Conservation (phyloP, 1,140 invertebrate species). For the Drosophila melanogaster region Release_6_plus_ISO1_MT NC_004354.4:4695501-4696000, state of each 20-base stretch:
- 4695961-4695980: slow-evolving; percentile 23
- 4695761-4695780: slow-evolving; percentile 11
- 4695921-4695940: neutral
- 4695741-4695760: slow-evolving; percentile 8
- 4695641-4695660: slow-evolving; percentile 33
- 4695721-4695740: slow-evolving; percentile 20
- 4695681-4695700: slow-evolving; percentile 14
- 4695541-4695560: neutral
- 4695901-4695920: no score
- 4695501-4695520: slow-evolving; percentile 25
- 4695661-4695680: slow-evolving; percentile 9
- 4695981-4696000: slow-evolving; percentile 30
- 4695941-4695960: slow-evolving; percentile 12
- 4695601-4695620: slow-evolving; percentile 76
- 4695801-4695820: slow-evolving; percentile 20
- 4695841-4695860: neutral
- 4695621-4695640: slow-evolving; percentile 74
- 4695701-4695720: slow-evolving; percentile 41
- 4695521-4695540: slow-evolving; percentile 24
- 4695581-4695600: slow-evolving; percentile 28
- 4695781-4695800: slow-evolving; percentile 38
- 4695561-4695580: slow-evolving; percentile 9
- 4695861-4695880: neutral
- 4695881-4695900: no score
- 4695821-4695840: slow-evolving; percentile 35